Conservation (phyloP, 2,888 invertebrate species). For the Bombylius major region DNA sequence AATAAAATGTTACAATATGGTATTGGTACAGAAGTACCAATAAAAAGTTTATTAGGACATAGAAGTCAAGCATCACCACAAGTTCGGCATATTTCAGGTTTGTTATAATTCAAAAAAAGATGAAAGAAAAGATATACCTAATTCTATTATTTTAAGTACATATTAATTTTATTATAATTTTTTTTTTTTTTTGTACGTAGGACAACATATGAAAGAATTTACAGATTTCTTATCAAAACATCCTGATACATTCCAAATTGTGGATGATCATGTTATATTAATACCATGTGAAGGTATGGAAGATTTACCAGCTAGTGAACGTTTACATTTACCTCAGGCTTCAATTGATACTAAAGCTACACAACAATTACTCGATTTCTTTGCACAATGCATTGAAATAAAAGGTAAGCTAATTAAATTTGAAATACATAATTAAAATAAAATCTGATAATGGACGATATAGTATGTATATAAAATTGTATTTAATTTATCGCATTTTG, state of each 20-base stretch:
- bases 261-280: slow-evolving; percentile 74
- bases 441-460: no score
- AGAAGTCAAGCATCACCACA: slow-evolving; percentile 93
- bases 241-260: slow-evolving; percentile 72
- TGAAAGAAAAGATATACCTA: neutral
- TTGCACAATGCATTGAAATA: slow-evolving; percentile 68
- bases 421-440: no score
- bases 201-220: slow-evolving; percentile 89
- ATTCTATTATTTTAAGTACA: neutral
- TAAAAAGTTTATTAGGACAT: slow-evolving; percentile 91
- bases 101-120: slow-evolving; percentile 6
- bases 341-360: slow-evolving; percentile 72
- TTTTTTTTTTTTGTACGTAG: slow-evolving; percentile 21
- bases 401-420: slow-evolving; percentile 37
- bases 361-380: slow-evolving; percentile 69
- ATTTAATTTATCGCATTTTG: no score
- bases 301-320: slow-evolving; percentile 52
- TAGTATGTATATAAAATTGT: no score
- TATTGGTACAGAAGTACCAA: slow-evolving; percentile 89
- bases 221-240: slow-evolving; percentile 77
- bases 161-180: no score
- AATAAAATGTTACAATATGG: slow-evolving; percentile 92
- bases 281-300: slow-evolving; percentile 55
- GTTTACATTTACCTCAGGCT: slow-evolving; percentile 57
- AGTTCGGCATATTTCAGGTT: slow-evolving; percentile 85